phyloP scores from a whole-genome alignment of 2,113 vertebrate species.

The Merops nubicus region DNA sequence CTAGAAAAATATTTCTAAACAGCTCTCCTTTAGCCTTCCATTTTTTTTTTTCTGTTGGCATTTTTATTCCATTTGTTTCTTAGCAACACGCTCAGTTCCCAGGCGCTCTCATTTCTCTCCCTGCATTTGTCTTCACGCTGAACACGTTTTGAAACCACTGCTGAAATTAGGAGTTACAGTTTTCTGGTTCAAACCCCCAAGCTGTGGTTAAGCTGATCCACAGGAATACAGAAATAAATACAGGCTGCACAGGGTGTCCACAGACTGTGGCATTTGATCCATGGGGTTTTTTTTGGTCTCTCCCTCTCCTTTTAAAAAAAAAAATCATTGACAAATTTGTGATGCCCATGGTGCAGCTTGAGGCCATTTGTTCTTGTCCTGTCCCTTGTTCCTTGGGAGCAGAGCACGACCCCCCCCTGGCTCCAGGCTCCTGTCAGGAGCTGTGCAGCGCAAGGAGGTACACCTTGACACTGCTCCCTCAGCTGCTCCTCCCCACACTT shows the following conservation, averaged over 20 bases:
- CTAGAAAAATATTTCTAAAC: background rate
- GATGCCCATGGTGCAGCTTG: no score
- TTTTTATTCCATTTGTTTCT: background rate
- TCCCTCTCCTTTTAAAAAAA: background rate
- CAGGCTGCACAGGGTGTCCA: background rate
- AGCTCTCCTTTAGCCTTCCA: background rate
- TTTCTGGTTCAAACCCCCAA: background rate
- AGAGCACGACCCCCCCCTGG: no score
- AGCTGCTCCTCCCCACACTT: no score
- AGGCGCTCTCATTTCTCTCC: background rate
- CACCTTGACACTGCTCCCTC: no score
- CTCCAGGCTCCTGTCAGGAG: no score
- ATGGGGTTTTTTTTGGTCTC: rapidly evolving
- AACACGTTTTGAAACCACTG: background rate
- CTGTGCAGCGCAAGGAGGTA: no score
- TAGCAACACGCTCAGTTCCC: conserved; percentile 40
- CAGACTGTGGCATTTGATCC: background rate
- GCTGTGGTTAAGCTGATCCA: background rate
- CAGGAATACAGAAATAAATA: background rate
- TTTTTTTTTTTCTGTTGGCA: background rate
- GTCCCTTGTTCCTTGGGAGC: no score
- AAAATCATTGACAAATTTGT: background rate
- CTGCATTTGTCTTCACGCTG: background rate
- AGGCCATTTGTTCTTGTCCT: no score
- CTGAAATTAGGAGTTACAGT: background rate